phyloP scores from a whole-genome alignment of 2,797 vertebrate species.

The Phalanger gymnotis region DNA sequence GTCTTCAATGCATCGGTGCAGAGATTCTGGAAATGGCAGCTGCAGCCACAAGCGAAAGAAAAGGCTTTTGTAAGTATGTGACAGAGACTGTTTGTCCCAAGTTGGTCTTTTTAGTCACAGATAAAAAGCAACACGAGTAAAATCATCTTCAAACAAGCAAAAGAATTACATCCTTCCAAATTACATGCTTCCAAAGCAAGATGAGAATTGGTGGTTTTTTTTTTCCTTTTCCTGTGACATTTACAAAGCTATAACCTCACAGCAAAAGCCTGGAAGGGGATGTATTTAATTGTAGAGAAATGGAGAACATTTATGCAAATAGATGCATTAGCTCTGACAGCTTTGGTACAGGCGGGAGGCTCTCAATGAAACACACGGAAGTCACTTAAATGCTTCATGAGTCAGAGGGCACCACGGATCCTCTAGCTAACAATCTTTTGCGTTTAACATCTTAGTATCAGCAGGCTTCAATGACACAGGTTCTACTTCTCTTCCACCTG shows the following conservation, averaged over 20 bases:
- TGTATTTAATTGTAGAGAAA: slow-evolving; percentile 7
- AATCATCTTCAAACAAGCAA: slow-evolving; percentile 20
- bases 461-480: background rate
- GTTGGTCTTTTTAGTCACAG: slow-evolving; percentile 51
- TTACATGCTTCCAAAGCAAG: background rate
- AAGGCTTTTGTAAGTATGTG: slow-evolving; percentile 62
- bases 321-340: background rate
- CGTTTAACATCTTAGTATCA: background rate
- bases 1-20: background rate
- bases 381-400: background rate
- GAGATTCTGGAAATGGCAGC: slow-evolving; percentile 51
- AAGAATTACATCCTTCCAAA: slow-evolving; percentile 14
- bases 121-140: slow-evolving; percentile 1
- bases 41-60: slow-evolving; percentile 55
- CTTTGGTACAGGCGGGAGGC: background rate
- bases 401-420: background rate
- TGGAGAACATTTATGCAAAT: background rate
- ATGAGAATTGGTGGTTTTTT: background rate
- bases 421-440: background rate
- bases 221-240: slow-evolving; percentile 26
- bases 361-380: background rate
- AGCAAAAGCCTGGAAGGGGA: slow-evolving; percentile 10
- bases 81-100: slow-evolving; percentile 59
- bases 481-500: background rate
- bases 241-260: slow-evolving; percentile 36